Percentiles rank a stretch among this genome's conserved stretches.
These are phyloP conservation scores for Bufo gargarizans DNA, from an alignment of 2,113 vertebrate genomes.

Conservation along the genomic window DNA sequence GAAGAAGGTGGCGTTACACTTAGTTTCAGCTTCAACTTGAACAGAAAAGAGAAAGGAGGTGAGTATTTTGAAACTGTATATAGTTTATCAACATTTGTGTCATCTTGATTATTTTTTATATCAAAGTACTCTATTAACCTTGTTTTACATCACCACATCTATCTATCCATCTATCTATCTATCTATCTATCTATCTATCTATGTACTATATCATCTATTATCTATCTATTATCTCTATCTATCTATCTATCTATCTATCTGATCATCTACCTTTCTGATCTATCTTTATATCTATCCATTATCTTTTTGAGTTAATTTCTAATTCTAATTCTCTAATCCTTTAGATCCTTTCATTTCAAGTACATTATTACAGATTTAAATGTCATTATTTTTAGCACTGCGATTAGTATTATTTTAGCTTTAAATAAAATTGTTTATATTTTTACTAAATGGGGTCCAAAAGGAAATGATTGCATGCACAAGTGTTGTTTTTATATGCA, in stretches of 20 bases:
- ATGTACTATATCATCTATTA: no score
- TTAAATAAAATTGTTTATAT: background rate
- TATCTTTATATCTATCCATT: background rate
- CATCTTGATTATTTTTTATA: background rate
- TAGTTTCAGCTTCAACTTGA: background rate
- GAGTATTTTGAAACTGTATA: background rate
- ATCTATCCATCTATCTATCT: no score
- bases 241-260: no score
- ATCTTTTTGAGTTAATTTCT: background rate
- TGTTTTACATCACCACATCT: background rate
- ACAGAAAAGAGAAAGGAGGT: constrained; percentile 21
- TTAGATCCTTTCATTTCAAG: background rate
- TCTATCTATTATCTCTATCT: no score
- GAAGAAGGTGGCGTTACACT: constrained; percentile 8
- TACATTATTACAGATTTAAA: background rate
- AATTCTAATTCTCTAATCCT: background rate
- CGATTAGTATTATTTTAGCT: background rate
- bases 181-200: no score
- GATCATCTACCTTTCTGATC: background rate
- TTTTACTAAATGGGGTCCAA: background rate
- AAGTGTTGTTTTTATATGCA: background rate
- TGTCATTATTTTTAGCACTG: background rate
- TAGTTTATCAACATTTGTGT: background rate
- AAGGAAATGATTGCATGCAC: background rate
- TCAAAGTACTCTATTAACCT: background rate